phyloP scores from a whole-genome alignment of 92 coral and sea anemone genomes.

The Palythoa caribaeorum region DNA sequence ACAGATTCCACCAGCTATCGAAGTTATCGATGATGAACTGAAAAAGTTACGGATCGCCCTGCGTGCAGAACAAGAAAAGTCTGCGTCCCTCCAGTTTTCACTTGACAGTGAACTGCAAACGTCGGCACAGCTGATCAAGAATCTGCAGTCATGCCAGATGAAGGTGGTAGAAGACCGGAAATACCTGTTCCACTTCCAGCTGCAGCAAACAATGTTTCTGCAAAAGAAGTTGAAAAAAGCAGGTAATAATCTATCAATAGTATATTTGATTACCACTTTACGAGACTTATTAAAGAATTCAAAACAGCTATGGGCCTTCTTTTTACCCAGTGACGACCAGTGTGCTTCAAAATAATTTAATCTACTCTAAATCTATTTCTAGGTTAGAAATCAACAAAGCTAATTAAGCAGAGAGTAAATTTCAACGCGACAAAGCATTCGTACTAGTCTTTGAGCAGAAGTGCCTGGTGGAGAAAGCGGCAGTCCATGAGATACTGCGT shows the following conservation, averaged over 20 bases:
- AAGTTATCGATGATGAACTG: conserved; percentile 13
- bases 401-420: not conserved
- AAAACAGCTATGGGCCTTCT: not conserved
- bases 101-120: conserved; percentile 13
- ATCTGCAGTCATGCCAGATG: conserved; percentile 12
- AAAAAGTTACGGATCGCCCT: not conserved
- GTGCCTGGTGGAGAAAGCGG: conserved; percentile 3
- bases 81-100: conserved; percentile 2
- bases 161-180: not conserved
- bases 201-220: conserved; percentile 3
- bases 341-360: not conserved
- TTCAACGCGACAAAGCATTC: conserved; percentile 30
- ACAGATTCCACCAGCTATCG: not conserved
- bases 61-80: not conserved
- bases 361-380: conserved; percentile 9
- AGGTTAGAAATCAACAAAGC: conserved; percentile 2
- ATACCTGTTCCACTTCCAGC: conserved; percentile 14
- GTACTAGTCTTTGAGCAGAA: conserved; percentile 11
- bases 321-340: not conserved
- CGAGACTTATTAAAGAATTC: not conserved
- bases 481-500: conserved; percentile 4
- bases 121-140: not conserved
- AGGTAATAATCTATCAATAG: conserved; percentile 4
- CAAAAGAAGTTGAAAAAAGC: conserved; percentile 15
- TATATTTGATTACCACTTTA: not conserved